These are phyloP conservation scores for Phyllotreta cruciferae DNA, from an alignment of 2,888 invertebrate genomes.

Conservation along the genomic window DNA sequence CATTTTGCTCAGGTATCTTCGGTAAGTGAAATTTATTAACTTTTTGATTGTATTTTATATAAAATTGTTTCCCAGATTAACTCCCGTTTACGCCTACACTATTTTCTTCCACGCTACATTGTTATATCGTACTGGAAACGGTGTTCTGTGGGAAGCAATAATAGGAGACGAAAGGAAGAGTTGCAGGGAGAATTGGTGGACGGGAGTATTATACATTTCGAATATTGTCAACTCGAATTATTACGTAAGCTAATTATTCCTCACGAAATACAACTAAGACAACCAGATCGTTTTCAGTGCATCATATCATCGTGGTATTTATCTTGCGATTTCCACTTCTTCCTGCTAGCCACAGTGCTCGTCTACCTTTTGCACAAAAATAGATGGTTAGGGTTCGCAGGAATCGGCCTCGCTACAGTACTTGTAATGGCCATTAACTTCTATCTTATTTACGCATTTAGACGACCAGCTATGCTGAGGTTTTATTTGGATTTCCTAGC, in stretches of 20 bases:
- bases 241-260: slow-evolving; percentile 61
- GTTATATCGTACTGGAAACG: slow-evolving; percentile 65
- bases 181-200: slow-evolving; percentile 70
- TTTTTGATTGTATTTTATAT: background rate
- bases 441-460: slow-evolving; percentile 61
- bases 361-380: slow-evolving; percentile 60
- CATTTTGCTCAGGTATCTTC: slow-evolving; percentile 67
- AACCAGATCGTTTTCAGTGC: slow-evolving; percentile 62
- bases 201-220: slow-evolving; percentile 66
- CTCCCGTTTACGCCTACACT: slow-evolving; percentile 65
- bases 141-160: slow-evolving; percentile 66
- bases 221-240: slow-evolving; percentile 66
- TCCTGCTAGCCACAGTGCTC: slow-evolving; percentile 64
- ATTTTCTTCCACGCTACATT: slow-evolving; percentile 66
- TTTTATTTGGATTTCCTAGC: slow-evolving; percentile 66
- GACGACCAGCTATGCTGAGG: slow-evolving; percentile 63
- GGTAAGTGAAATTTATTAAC: slow-evolving; percentile 59
- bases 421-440: slow-evolving; percentile 63
- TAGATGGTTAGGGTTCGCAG: slow-evolving; percentile 57
- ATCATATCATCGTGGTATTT: slow-evolving; percentile 73
- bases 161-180: slow-evolving; percentile 61
- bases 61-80: slow-evolving; percentile 46
- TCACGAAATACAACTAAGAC: background rate
- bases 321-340: slow-evolving; percentile 74
- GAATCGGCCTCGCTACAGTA: slow-evolving; percentile 55